Evolutionary conservation across 1,140 invertebrate species (phyloP).

Genomic region (Pseudomyrmex concolor): DNA sequence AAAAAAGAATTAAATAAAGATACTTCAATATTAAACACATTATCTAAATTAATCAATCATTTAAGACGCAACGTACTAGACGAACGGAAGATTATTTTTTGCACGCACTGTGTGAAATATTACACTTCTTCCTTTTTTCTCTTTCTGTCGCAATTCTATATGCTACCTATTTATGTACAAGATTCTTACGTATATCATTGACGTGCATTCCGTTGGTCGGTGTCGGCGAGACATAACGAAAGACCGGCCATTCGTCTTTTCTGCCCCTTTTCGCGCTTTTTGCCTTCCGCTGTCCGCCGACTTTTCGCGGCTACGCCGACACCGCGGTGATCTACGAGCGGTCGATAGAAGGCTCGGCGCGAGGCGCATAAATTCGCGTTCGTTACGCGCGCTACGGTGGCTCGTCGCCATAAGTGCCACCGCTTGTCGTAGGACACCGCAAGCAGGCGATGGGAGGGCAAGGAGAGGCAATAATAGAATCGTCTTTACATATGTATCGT

Average conservation of each 20-base stretch:
- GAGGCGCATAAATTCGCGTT: slow-evolving; percentile 58
- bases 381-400: slow-evolving; percentile 44
- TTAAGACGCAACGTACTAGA: too few relatives aligned
- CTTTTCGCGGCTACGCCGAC: slow-evolving; percentile 18
- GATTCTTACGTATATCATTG: neutral
- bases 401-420: slow-evolving; percentile 37
- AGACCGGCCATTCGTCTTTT: slow-evolving; percentile 23
- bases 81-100: neutral
- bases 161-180: neutral
- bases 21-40: too few relatives aligned
- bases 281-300: neutral
- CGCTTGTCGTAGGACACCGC: slow-evolving; percentile 32
- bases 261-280: slow-evolving; percentile 27
- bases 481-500: slow-evolving; percentile 63
- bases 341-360: slow-evolving; percentile 23
- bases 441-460: neutral
- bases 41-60: too few relatives aligned
- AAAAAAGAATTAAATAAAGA: too few relatives aligned
- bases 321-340: slow-evolving; percentile 30
- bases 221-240: neutral
- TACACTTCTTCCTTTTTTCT: too few relatives aligned
- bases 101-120: neutral
- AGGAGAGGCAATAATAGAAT: slow-evolving; percentile 52
- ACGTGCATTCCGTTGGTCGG: neutral
- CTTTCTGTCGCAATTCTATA: neutral